Base-by-base conservation (phyloP, 2,113 vertebrate species). In the Arvicanthis niloticus region DNA sequence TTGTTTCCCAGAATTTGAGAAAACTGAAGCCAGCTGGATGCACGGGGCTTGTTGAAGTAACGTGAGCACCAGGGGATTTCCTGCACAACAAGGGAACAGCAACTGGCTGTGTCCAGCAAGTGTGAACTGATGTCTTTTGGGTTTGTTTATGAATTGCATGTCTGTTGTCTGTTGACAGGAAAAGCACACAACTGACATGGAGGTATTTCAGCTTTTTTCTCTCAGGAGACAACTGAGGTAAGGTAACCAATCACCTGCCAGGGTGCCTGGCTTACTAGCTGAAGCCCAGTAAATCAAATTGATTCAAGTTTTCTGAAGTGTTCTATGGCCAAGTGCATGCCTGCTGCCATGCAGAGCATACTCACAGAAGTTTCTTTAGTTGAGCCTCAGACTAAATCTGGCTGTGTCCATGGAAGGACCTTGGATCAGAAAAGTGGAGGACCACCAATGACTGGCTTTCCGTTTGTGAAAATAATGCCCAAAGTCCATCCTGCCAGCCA, bases 111-210 rank as follows among this genome's bases (percentile, higher is more conserved):
- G 53, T 62, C 53, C 73, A 40, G 8, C 56, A 37, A 73, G 58
- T 48, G 37, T 82, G 40, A 31, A 37, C 65, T 13, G 67, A 89
- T 11, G 60, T 34, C 21, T 72, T 42, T 42, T 87, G 67, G 13
- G 15, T 91, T 78, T 96, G 88, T 95, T 91, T 88, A 48, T 31
- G 12, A 85, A 77, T 78, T 95, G 65, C 21, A 81, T 11, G 45
- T 91, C 86, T 89, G 58, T 48, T 94, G 86, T 96, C 87, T 95
- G 56, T 75, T 89, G 60, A n/a, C 26, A 29, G 40, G 78, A 91
- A 95, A 87, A 88, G 70, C n/a, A 22, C 56, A 65, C 21, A 5
- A 26, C 0, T 68, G 78, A 65, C 26, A 51, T 31, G 11, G 80
- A 95, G 77, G 58, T 29, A 45, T 73, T 89, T 95, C 75, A 37